Percentiles rank a stretch among this genome's conserved stretches.
These are phyloP conservation scores for Drosophila albomicans DNA, from an alignment of 1,140 invertebrate genomes.

Conservation along the genomic window DNA sequence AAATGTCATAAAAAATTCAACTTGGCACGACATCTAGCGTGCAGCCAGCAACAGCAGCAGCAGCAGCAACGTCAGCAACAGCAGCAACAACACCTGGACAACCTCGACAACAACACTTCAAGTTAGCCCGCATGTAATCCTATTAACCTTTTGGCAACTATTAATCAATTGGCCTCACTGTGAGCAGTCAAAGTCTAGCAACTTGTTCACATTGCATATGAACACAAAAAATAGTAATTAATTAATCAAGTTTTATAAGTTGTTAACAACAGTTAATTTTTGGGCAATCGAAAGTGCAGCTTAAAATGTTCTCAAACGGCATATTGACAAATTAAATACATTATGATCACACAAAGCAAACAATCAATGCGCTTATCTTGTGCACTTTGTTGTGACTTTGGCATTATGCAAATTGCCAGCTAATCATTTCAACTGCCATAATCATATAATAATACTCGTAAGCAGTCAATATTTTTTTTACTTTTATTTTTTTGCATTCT, in stretches of 20 bases:
- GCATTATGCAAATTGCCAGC: conserved; percentile 41
- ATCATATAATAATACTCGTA: conserved; percentile 12
- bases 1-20: conserved; percentile 47
- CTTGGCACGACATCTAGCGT: conserved; percentile 71
- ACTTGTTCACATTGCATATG: background rate
- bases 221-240: conserved; percentile 23
- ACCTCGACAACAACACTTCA: conserved; percentile 18
- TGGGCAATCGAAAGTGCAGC: conserved; percentile 10
- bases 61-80: conserved; percentile 16
- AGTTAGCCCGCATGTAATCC: conserved; percentile 57
- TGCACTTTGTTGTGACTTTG: conserved; percentile 46
- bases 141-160: conserved; percentile 77
- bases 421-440: conserved; percentile 34
- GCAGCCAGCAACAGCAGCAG: conserved; percentile 30
- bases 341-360: conserved; percentile 6
- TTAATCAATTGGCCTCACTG: conserved; percentile 65
- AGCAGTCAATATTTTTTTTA: conserved; percentile 16
- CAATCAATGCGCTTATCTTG: conserved; percentile 37
- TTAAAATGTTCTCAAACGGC: conserved; percentile 14
- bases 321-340: conserved; percentile 29
- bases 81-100: background rate
- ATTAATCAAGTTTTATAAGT: conserved; percentile 6
- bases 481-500: conserved; percentile 55
- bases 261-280: conserved; percentile 33
- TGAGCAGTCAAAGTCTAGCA: conserved; percentile 3